These are phyloP conservation scores for Antennarius striatus DNA, from an alignment of 2,113 vertebrate species.

Conservation along the genomic window DNA sequence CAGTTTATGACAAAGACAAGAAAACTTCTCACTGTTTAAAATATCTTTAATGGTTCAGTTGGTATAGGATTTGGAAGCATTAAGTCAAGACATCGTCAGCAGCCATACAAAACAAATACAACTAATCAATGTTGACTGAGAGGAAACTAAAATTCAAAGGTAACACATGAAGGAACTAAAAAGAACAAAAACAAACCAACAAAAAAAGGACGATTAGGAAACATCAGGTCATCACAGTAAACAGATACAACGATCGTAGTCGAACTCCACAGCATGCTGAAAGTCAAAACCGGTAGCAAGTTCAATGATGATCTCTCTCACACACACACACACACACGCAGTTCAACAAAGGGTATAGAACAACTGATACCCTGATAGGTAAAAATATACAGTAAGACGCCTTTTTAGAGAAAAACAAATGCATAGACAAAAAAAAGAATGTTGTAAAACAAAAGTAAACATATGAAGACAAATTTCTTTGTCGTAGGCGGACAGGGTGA, in stretches of 20 bases:
- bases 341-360: conserved; percentile 53
- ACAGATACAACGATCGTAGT: conserved; percentile 68
- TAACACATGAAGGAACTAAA: conserved; percentile 34
- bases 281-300: conserved; percentile 46
- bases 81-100: conserved; percentile 77
- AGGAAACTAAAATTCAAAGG: conserved; percentile 58
- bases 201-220: conserved; percentile 61
- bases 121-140: conserved; percentile 58
- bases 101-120: conserved; percentile 72
- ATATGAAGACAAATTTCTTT: conserved; percentile 61
- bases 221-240: conserved; percentile 74
- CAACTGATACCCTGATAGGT: conserved; percentile 45
- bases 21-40: conserved; percentile 57
- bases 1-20: not conserved
- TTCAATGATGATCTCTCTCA: conserved; percentile 28
- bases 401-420: conserved; percentile 62
- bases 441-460: conserved; percentile 76
- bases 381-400: conserved; percentile 73
- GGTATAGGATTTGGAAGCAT: conserved; percentile 83
- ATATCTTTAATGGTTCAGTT: conserved; percentile 82
- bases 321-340: conserved; percentile 27
- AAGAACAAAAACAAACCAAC: conserved; percentile 4
- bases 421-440: conserved; percentile 78
- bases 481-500: conserved; percentile 49
- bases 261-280: conserved; percentile 68